Base-by-base conservation (phyloP, 2,113 vertebrate genomes). In the Catagonus wagneri region DNA sequence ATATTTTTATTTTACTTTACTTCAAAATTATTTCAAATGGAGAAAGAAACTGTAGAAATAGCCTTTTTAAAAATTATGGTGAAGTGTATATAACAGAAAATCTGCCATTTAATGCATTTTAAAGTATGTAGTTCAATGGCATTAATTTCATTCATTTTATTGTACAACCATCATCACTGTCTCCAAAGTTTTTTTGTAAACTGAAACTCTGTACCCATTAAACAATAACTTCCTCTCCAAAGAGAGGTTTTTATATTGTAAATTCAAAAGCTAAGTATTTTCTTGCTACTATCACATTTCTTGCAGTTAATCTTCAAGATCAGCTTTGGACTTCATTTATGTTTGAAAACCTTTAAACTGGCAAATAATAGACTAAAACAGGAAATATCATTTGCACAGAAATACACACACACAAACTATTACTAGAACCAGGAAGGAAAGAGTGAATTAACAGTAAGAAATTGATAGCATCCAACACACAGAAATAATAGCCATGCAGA, bases 1-100 rank as follows among this genome's bases (percentile, higher is more conserved):
- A 80, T 92, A 81, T 63, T 79, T 88, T 78, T 50, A 71, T 39
- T 94, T 83, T 79, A 27, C 6, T 74, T 79, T 79, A 89, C 69
- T n/a, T 4, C 19, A 80, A 61, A 92, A 90, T 60, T 71, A 6
- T 76, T 87, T 79, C 44, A 93, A 79, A 74, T 56, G 15, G 58
- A 44, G n/a, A 63, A 87, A 76, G 4, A 92, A 74, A 87, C 50
- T 71, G 20, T 90, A 66, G 56, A 81, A 74, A 60, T 78, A 2
- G 5, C 0, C 13, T 78, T 88, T 91, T 78, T 58, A 11, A 39
- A 88, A 80, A 52, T 6, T 80, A 11, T 65, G 19, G 19, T 50
- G 93, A 85, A 72, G 72, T 63, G 44, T 8, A 1, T 3, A 36
- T 23, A 36, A 65, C 22, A 54, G 22, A 81, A 68, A 54, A 58